Conservation (phyloP, 2,888 invertebrate genomes). For the Acrocyrtus sp. region DNA sequence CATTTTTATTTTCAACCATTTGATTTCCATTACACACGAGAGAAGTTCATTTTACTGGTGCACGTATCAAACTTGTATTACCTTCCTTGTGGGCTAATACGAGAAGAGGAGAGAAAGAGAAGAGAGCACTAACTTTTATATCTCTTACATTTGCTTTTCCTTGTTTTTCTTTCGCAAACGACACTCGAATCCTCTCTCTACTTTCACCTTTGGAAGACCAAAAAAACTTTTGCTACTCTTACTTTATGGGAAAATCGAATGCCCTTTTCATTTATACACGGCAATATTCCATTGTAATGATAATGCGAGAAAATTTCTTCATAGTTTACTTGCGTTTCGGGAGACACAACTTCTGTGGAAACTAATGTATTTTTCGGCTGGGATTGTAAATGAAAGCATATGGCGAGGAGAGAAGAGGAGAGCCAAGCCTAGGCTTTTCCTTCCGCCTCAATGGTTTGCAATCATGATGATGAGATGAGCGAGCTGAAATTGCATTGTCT, state of each 20-base stretch:
- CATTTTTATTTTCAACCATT: background rate
- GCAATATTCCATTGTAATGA: slow-evolving; percentile 13
- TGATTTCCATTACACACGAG: background rate
- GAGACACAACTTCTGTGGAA: background rate
- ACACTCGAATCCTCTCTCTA: background rate
- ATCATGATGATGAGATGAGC: slow-evolving; percentile 3
- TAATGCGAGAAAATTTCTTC: slow-evolving; percentile 14
- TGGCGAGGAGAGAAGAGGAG: background rate
- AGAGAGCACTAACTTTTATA: background rate
- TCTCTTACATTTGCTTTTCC: background rate
- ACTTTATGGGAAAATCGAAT: slow-evolving; percentile 5
- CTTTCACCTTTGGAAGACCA: slow-evolving; percentile 21
- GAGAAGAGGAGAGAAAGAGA: background rate
- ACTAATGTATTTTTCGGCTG: background rate
- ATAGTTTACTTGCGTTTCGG: background rate
- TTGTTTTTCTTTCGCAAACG: background rate
- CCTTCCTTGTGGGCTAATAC: background rate
- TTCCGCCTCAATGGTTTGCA: slow-evolving; percentile 14
- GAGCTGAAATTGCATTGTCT: slow-evolving; percentile 8
- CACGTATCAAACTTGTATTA: slow-evolving; percentile 9
- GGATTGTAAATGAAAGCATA: background rate
- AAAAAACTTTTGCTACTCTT: slow-evolving; percentile 16
- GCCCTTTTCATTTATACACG: background rate
- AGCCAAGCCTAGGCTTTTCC: background rate
- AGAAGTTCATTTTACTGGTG: background rate